phyloP scores from a whole-genome alignment of 2,113 vertebrate genomes.

The Sapayoa aenigma region DNA sequence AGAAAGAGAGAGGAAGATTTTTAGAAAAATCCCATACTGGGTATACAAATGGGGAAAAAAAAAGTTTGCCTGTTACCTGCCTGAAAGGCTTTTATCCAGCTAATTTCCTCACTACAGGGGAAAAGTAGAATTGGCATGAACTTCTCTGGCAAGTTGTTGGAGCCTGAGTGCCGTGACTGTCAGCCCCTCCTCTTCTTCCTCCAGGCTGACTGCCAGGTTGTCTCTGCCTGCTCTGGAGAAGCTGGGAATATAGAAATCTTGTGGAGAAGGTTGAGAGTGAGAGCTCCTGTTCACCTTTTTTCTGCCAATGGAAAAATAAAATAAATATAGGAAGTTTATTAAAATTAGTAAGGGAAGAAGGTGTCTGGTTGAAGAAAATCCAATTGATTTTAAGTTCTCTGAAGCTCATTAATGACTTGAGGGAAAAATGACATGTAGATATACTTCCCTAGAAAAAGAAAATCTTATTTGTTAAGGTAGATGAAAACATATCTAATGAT shows the following conservation, averaged over 20 bases:
- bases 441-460: not conserved
- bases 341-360: not conserved
- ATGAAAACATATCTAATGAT: not conserved
- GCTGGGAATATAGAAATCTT: not conserved
- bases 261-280: not conserved
- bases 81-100: slow-evolving; percentile 32
- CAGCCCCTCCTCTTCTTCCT: not conserved
- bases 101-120: slow-evolving; percentile 37
- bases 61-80: not conserved
- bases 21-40: not conserved
- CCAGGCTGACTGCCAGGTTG: slow-evolving; percentile 14
- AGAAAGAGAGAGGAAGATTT: not conserved
- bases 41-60: not conserved
- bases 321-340: not conserved
- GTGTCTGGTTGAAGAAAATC: not conserved
- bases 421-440: not conserved
- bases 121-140: slow-evolving; percentile 6
- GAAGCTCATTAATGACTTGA: not conserved
- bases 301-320: not conserved
- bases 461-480: not conserved
- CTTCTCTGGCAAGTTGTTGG: not conserved
- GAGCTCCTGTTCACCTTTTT: not conserved
- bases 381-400: not conserved
- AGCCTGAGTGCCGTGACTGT: not conserved
- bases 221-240: not conserved